Base-by-base conservation (phyloP, 2,888 invertebrate genomes). In the Resseliella maxima region DNA sequence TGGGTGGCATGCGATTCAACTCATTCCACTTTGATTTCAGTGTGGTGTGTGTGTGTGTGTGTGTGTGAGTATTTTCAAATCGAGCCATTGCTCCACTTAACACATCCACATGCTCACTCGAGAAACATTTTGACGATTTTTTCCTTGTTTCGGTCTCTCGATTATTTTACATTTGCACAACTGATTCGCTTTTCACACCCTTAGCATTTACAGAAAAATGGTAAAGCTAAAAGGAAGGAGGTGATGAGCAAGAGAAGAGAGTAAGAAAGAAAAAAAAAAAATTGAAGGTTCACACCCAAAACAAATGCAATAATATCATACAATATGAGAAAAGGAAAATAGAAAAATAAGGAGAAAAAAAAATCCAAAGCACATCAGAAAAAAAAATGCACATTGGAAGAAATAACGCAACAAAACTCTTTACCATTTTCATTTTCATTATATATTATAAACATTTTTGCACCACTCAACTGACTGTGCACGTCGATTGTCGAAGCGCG, bases 361-460 rank as follows among this genome's bases (percentile, higher is more conserved):
- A 59, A 59, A 59, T 24, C 59, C 8, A 45, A 45, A 10, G 45
- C 45, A 45, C 45, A 45, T 5, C 5, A n/a, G n/a, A n/a, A n/a
- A n/a, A n/a, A n/a, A n/a, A n/a, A n/a, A n/a, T n/a, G 18, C 46
- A 50, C 46, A 50, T 50, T 50, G 18, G 15, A 6, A 27, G 72
- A 72, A 72, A 72, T 72, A 72, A 72, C 72, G 72, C 72, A 72
- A 72, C 72, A 72, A 72, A 72, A 72, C 72, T 72, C 72, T 72
- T 72, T 72, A 72, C 72, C 72, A 72, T 72, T 72, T 72, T 59
- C 59, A 59, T 59, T 59, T 59, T 72, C 72, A 72, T 72, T 72
- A 72, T 72, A 72, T 72, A 72, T 72, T 72, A 72, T 72, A 72
- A 72, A 72, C 72, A 72, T 72, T 72, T 72, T 72, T 72, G 72